Base-by-base conservation (phyloP, 2,888 invertebrate species). In the Aproaerema taeniolella region DNA sequence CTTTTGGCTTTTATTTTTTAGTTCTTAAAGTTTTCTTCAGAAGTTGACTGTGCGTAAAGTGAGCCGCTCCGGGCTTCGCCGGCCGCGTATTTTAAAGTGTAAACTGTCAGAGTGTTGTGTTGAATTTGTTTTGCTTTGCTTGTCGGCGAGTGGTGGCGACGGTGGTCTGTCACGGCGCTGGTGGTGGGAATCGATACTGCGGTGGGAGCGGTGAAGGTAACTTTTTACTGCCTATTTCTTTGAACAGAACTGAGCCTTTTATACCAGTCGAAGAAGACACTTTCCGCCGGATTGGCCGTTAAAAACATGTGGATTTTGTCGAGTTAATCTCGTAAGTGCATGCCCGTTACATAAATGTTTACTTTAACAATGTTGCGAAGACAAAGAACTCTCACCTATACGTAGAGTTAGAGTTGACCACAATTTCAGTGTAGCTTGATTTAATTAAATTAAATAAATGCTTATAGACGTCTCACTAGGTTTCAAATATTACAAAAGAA, bases 191-290 rank as follows among this genome's bases (percentile, higher is more conserved):
- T 83, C 85, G 72, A 85, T 83, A 83, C 77, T 70, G 74, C 74
- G 76, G 75, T 73, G 77, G 79, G 79, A 83, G 80, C 78, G 77
- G 68, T 74, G 53, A 78, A 78, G 77, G 85, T 85, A 82, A 73
- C 56, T 60, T 62, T 69, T 65, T 61, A 62, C 52, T 52, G 42
- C 35, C 47, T 52, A 51, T 7, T 6, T 20, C 20, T 4, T 20
- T 20, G 20, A 20, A 20, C 20, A 20, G 20, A 20, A 4, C 20
- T 8, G n/a, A n/a, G n/a, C n/a, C n/a, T n/a, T n/a, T n/a, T n/a
- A n/a, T n/a, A n/a, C n/a, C n/a, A n/a, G n/a, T n/a, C n/a, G n/a
- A n/a, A n/a, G n/a, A n/a, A n/a, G n/a, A n/a, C n/a, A n/a, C n/a
- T n/a, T n/a, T n/a, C n/a, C n/a, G n/a, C n/a, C n/a, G n/a, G n/a